A percentile compares a stretch with the other conserved stretches of the same genome.
These are phyloP conservation scores for Autographa gamma DNA, from an alignment of 2,888 invertebrate species.

Conservation along the genomic window DNA sequence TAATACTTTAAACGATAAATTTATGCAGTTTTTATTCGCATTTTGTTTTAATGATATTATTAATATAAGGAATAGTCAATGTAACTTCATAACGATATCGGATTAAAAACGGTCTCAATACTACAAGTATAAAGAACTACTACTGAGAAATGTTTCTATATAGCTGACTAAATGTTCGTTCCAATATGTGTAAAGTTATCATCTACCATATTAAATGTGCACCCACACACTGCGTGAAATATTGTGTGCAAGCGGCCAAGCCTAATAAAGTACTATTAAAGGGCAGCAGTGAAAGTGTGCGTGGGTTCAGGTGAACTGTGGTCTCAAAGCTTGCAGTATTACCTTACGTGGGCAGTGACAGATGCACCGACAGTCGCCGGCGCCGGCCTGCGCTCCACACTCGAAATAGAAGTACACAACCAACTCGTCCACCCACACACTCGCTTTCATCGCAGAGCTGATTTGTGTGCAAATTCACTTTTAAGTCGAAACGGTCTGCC, in stretches of 20 bases:
- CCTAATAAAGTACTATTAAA: conserved; percentile 51
- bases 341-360: conserved; percentile 69
- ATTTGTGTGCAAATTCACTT: conserved; percentile 39
- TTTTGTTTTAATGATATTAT: conserved; percentile 26
- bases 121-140: background rate
- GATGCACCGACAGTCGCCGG: conserved; percentile 63
- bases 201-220: conserved; percentile 1
- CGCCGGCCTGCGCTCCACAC: conserved; percentile 29
- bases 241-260: conserved; percentile 16
- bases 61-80: background rate
- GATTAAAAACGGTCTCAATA: conserved; percentile 3
- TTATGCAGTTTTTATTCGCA: conserved; percentile 45
- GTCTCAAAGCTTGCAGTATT: conserved; percentile 57
- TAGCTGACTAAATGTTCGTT: background rate
- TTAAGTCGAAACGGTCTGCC: conserved; percentile 29
- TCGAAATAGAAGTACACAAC: conserved; percentile 57
- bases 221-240: conserved; percentile 34
- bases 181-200: background rate
- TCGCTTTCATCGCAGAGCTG: conserved; percentile 60
- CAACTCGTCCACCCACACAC: conserved; percentile 68
- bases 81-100: background rate
- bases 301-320: conserved; percentile 58
- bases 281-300: conserved; percentile 68
- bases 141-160: background rate
- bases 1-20: conserved; percentile 63